Percentiles rank a stretch among this genome's conserved stretches.
phyloP scores from a whole-genome alignment of 2,888 invertebrate genomes.

The Synergus umbraculus region DNA sequence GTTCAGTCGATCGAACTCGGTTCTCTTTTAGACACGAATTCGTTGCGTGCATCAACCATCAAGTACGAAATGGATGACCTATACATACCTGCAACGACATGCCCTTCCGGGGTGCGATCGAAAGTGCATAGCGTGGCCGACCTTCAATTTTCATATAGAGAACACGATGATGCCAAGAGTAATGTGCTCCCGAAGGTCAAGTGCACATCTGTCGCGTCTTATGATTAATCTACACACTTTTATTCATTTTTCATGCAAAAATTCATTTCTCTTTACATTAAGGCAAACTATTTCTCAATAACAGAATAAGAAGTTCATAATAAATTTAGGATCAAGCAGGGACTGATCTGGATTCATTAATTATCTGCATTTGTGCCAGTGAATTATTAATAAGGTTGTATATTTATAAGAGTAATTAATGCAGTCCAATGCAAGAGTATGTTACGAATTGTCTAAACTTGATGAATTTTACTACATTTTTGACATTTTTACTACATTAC shows the following conservation, averaged over 20 bases:
- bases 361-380: too few relatives aligned
- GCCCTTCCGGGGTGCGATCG: slow-evolving; percentile 47
- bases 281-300: neutral
- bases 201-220: neutral
- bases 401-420: too few relatives aligned
- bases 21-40: slow-evolving; percentile 7
- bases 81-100: slow-evolving; percentile 42
- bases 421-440: too few relatives aligned
- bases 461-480: too few relatives aligned
- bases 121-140: neutral
- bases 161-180: slow-evolving; percentile 7
- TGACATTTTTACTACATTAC: too few relatives aligned
- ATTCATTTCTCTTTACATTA: neutral
- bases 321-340: neutral
- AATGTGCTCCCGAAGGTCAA: slow-evolving; percentile 3
- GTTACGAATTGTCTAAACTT: too few relatives aligned
- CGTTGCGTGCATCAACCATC: slow-evolving; percentile 41
- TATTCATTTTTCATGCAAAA: neutral
- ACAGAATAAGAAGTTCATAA: neutral
- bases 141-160: slow-evolving; percentile 1
- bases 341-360: too few relatives aligned
- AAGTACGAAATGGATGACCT: slow-evolving; percentile 45
- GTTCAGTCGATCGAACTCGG: slow-evolving; percentile 41
- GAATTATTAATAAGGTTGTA: too few relatives aligned
- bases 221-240: neutral